Evolutionary conservation across 1,140 invertebrate genomes (phyloP).

Genomic region (Lordiphosa stackelbergi): DNA sequence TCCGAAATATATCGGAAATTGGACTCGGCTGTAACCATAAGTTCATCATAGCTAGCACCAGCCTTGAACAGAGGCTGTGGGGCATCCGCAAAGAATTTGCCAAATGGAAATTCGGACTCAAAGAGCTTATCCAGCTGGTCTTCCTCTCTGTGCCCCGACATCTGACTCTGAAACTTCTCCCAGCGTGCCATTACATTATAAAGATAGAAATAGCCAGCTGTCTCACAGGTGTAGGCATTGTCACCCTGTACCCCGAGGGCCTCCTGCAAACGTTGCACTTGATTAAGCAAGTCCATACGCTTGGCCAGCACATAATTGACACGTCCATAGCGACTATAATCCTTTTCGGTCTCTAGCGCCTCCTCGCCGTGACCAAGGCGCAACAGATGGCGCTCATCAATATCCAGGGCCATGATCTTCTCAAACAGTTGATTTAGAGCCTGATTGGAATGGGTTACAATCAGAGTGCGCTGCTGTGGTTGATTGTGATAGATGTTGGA

Average conservation of each 20-base stretch:
- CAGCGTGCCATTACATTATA: conserved; percentile 88
- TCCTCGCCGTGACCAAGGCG: conserved; percentile 99
- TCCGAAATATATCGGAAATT: conserved; percentile 96
- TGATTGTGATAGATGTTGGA: conserved; percentile 99
- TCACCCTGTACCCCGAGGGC: conserved; percentile 89
- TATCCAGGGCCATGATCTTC: conserved; percentile 98
- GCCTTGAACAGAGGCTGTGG: conserved; percentile 93
- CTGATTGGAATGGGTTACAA: conserved; percentile 99
- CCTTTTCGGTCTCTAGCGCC: conserved; percentile 98
- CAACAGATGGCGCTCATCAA: conserved; percentile 97
- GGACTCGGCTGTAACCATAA: conserved; percentile 93
- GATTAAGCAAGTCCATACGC: conserved; percentile 91
- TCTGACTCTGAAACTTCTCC: conserved; percentile 87
- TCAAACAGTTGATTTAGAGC: conserved; percentile 99
- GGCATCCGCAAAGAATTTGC: conserved; percentile 93
- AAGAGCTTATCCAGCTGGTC: conserved; percentile 68
- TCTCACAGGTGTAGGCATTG: conserved; percentile 98
- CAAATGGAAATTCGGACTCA: conserved; percentile 93
- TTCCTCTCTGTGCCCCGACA: conserved; percentile 19
- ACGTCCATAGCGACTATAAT: conserved; percentile 98
- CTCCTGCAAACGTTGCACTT: conserved; percentile 93
- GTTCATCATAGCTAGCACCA: conserved; percentile 86
- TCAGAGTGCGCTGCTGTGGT: conserved; percentile 97
- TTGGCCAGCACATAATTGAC: conserved; percentile 99
- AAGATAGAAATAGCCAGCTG: conserved; percentile 94